These are phyloP conservation scores for Aleadryas rufinucha DNA, from an alignment of 2,113 vertebrate species.

Conservation along the genomic window DNA sequence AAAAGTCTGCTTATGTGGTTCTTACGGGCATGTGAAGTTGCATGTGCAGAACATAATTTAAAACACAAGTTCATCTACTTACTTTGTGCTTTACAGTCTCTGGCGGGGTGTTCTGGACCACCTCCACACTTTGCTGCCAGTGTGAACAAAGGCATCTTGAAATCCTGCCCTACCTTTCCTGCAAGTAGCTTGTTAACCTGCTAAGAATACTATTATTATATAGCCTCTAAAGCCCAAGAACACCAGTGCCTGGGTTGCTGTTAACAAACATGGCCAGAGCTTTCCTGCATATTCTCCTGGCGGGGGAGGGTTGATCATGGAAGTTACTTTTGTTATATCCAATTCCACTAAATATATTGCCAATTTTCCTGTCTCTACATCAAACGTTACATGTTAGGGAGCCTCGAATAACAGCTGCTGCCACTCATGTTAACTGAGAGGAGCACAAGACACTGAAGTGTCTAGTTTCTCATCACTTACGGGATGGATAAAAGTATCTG, in stretches of 20 bases:
- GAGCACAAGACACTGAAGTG: constrained; percentile 62
- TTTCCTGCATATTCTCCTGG: not conserved
- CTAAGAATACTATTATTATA: not conserved
- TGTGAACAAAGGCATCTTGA: not conserved
- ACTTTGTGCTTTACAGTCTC: not conserved
- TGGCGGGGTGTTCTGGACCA: not conserved
- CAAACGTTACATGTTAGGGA: not conserved
- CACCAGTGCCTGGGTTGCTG: not conserved
- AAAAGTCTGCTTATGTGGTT: not conserved
- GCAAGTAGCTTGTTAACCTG: not conserved
- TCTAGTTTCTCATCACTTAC: constrained; percentile 71
- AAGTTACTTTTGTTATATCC: not conserved
- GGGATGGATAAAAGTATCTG: constrained; percentile 58
- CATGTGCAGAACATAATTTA: not conserved
- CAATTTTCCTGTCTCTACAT: constrained; percentile 34
- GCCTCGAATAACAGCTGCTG: constrained; percentile 56
- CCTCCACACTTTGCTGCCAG: not conserved
- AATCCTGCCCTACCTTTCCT: not conserved
- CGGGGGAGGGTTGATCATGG: not conserved
- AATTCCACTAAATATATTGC: not conserved
- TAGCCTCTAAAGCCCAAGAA: not conserved
- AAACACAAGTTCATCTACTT: not conserved
- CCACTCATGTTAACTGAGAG: constrained; percentile 66
- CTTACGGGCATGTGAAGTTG: rapidly evolving
- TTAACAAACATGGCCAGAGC: not conserved